These are phyloP conservation scores for Epizoanthus rinbou DNA, from an alignment of 92 coral and sea anemone genomes.

Conservation along the genomic window DNA sequence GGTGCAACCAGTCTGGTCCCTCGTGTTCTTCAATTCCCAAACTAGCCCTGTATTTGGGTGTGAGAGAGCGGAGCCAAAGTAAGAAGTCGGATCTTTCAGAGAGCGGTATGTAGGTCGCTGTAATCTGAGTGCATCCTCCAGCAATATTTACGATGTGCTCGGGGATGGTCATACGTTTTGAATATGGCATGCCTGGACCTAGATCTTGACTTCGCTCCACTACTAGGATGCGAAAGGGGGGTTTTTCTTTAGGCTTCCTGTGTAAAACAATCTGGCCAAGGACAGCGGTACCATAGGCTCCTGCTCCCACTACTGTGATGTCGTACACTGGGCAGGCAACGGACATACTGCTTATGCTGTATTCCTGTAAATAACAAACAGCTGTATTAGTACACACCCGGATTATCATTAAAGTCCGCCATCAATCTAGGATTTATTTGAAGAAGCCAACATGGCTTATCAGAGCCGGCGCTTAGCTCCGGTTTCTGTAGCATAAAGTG, in stretches of 20 bases:
- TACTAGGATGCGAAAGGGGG: conserved; percentile 9
- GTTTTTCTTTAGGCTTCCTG: neutral
- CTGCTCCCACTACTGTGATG: conserved; percentile 22
- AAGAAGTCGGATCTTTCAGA: conserved; percentile 50
- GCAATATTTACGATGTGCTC: neutral
- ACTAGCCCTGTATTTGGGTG: conserved; percentile 29
- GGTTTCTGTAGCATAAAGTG: no score
- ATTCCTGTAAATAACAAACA: no score
- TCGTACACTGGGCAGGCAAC: neutral
- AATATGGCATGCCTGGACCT: conserved; percentile 20
- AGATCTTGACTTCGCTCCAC: conserved; percentile 1
- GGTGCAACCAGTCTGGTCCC: conserved; percentile 41
- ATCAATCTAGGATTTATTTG: no score
- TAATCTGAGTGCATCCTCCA: conserved; percentile 49
- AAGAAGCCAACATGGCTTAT: no score
- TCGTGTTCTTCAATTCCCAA: conserved; percentile 41
- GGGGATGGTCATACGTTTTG: neutral
- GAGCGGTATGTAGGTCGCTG: conserved; percentile 41
- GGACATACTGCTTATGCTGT: no score
- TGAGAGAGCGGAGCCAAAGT: conserved; percentile 43
- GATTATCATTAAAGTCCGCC: no score
- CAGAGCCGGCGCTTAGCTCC: no score
- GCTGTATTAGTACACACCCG: no score
- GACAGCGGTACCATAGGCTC: conserved; percentile 14
- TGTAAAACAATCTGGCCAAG: neutral